These are phyloP conservation scores for Monopterus albus DNA, from an alignment of 2,113 vertebrate species.

Conservation along the genomic window DNA sequence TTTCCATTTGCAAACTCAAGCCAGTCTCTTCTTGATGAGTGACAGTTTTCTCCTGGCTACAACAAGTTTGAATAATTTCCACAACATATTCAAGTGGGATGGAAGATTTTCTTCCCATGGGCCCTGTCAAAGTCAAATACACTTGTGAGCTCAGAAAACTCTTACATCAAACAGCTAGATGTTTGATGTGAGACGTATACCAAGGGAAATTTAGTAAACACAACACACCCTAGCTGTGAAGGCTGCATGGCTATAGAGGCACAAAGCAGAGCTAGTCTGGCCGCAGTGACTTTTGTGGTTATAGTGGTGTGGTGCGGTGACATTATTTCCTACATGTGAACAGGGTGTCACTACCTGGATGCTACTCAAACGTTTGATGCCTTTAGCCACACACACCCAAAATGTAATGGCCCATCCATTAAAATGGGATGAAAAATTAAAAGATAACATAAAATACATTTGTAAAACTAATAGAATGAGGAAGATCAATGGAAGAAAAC, in stretches of 20 bases:
- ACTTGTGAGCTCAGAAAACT: slow-evolving; percentile 77
- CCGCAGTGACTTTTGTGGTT: slow-evolving; percentile 64
- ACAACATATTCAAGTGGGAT: slow-evolving; percentile 76
- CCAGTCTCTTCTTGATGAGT: slow-evolving; percentile 46
- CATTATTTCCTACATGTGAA: slow-evolving; percentile 78
- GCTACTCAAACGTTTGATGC: slow-evolving; percentile 73
- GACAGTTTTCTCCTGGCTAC: slow-evolving; percentile 71
- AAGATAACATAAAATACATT: slow-evolving; percentile 48
- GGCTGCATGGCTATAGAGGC: slow-evolving; percentile 30
- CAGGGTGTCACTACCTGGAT: slow-evolving; percentile 70
- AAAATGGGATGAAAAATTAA: slow-evolving; percentile 54
- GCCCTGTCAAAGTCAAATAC: slow-evolving; percentile 80
- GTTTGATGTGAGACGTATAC: too few relatives aligned
- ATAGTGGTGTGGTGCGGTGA: slow-evolving; percentile 59
- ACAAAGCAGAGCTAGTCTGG: slow-evolving; percentile 42
- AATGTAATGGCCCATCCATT: slow-evolving; percentile 67
- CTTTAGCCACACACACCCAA: slow-evolving; percentile 67
- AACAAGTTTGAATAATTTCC: slow-evolving; percentile 78
- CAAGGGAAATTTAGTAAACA: slow-evolving; percentile 75
- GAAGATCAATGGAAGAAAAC: slow-evolving; percentile 24
- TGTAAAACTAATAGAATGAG: slow-evolving; percentile 38
- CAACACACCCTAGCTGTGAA: slow-evolving; percentile 75
- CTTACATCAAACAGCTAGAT: slow-evolving; percentile 76
- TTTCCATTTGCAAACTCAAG: slow-evolving; percentile 48
- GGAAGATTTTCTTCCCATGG: slow-evolving; percentile 77